A percentile compares a stretch with the other conserved stretches of the same genome.
Evolutionary conservation across 2,888 invertebrate species (phyloP).

Genomic region (Rhingia rostrata): DNA sequence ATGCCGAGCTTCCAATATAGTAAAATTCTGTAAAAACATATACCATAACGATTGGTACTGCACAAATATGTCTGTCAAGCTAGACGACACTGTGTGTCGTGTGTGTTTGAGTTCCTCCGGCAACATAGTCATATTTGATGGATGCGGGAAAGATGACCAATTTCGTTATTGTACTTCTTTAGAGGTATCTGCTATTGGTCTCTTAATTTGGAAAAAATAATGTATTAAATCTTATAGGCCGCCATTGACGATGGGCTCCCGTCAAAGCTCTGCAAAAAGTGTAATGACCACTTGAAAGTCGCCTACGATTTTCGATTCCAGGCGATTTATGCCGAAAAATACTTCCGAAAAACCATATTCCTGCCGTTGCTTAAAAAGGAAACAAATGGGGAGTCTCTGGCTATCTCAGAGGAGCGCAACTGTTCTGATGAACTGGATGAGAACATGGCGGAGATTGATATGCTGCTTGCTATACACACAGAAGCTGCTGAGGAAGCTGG

Average conservation of each 20-base stretch:
- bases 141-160: constrained; percentile 73
- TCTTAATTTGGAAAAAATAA: not conserved
- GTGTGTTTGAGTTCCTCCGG: constrained; percentile 72
- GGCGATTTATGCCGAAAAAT: constrained; percentile 74
- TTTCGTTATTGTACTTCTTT: constrained; percentile 73
- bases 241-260: constrained; percentile 71
- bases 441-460: constrained; percentile 74
- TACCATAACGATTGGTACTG: not conserved
- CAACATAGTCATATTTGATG: constrained; percentile 71
- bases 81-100: constrained; percentile 71
- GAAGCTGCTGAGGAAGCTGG: constrained; percentile 30
- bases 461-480: constrained; percentile 56
- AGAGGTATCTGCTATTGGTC: constrained; percentile 33
- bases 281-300: constrained; percentile 70
- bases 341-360: constrained; percentile 71
- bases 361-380: constrained; percentile 67
- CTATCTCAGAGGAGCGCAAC: not conserved
- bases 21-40: not conserved
- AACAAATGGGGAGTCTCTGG: not conserved
- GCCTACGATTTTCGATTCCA: constrained; percentile 75
- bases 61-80: constrained; percentile 56
- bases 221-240: constrained; percentile 26
- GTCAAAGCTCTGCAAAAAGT: constrained; percentile 68
- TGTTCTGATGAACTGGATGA: constrained; percentile 63
- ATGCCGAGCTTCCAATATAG: constrained; percentile 6